Base-by-base conservation (phyloP, 2,797 vertebrate genomes). In the Gadopsis marmoratus region DNA sequence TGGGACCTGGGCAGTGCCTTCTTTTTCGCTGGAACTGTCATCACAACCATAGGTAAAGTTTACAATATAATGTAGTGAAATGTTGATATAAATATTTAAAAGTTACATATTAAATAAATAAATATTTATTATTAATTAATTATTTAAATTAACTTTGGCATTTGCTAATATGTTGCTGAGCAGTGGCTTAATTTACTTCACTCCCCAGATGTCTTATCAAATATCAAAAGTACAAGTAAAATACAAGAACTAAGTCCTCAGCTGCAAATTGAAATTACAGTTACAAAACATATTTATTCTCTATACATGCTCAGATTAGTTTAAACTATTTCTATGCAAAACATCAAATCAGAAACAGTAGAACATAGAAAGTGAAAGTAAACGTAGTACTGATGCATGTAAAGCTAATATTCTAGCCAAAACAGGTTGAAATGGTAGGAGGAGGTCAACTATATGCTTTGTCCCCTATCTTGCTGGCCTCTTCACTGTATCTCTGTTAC, bases 21-120 rank as follows among this genome's bases (percentile, higher is more conserved):
- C 95, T 99, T 99, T 94, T 99, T 99, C 61, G 98, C 98, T 73
- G 98, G 98, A 85, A 99, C 98, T 0, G 97, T 99, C 92, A 99
- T 99, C 90, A 99, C 98, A 63, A 99, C 98, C 14, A 99, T 99
- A 92, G 98, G 98, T 98, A 95, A 79, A 70, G 35, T 26, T 50
- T 26, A 26, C 26, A 26, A 26, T 26, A 26, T 2, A 26, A 26
- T 26, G 26, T 26, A 26, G 26, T 26, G 26, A 26, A 26, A 26
- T 26, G 26, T 26, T 26, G 26, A 26, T 26, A 26, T 26, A 26
- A 1, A 26, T 26, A 2, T 26, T 26, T 26, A 26, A 26, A 26
- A 26, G 26, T 26, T 26, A 26, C 26, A 26, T 26, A 26, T 26
- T 26, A 26, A 26, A 26, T 26, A 26, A 1, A 26, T 26, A 26